Evolutionary conservation across 1,140 invertebrate genomes (phyloP).

Genomic region (Caerostris darwini): DNA sequence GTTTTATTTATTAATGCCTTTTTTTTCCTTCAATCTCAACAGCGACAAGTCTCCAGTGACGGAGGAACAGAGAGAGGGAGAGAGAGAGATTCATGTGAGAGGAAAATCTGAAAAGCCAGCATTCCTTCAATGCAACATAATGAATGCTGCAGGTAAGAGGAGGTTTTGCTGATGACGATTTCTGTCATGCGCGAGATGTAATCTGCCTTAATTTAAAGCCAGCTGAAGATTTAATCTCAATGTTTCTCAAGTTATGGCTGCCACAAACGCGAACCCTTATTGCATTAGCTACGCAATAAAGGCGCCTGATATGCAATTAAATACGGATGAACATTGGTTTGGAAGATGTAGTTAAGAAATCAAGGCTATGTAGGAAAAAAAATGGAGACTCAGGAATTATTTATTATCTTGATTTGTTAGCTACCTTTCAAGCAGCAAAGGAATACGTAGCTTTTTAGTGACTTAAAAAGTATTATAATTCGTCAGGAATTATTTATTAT

Average conservation of each 20-base stretch:
- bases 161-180: neutral
- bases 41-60: neutral
- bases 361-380: too few relatives aligned
- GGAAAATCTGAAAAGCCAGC: neutral
- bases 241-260: neutral
- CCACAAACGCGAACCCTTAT: neutral
- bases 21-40: neutral
- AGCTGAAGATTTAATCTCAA: neutral
- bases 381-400: too few relatives aligned
- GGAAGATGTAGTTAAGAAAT: too few relatives aligned
- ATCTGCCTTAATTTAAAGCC: slow-evolving; percentile 46
- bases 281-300: neutral
- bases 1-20: neutral
- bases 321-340: neutral
- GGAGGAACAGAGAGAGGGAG: neutral
- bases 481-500: too few relatives aligned
- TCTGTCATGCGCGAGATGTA: neutral
- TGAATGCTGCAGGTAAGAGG: neutral
- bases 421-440: too few relatives aligned
- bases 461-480: too few relatives aligned
- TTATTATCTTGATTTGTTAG: too few relatives aligned
- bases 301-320: neutral
- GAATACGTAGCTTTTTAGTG: too few relatives aligned
- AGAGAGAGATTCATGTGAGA: neutral
- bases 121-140: neutral